phyloP scores from a whole-genome alignment of 2,113 vertebrate genomes.

The Seriola rivoliana region DNA sequence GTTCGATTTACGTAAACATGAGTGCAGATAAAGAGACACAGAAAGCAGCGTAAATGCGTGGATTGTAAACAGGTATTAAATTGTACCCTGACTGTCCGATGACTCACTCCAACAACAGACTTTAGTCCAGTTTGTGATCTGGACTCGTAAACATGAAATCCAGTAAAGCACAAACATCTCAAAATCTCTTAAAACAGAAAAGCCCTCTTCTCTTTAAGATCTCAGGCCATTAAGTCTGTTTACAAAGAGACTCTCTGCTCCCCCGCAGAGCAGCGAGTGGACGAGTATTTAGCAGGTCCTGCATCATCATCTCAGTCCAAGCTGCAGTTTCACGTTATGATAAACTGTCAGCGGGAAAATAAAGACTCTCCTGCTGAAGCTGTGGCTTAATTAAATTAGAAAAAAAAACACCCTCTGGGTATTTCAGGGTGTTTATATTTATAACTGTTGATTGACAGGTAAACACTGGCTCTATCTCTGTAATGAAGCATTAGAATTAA shows the following conservation, averaged over 20 bases:
- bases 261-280: neutral
- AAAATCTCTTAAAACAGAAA: slow-evolving; percentile 10
- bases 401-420: neutral
- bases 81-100: neutral
- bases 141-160: slow-evolving; percentile 31
- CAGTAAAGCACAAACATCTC: slow-evolving; percentile 37
- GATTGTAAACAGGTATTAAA: slow-evolving; percentile 16
- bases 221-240: neutral
- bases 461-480: slow-evolving; percentile 76
- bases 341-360: slow-evolving; percentile 23
- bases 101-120: slow-evolving; percentile 34
- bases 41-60: neutral
- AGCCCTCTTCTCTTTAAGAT: neutral
- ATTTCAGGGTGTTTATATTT: neutral
- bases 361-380: neutral
- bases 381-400: neutral
- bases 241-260: neutral
- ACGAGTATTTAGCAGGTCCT: neutral
- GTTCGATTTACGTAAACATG: neutral
- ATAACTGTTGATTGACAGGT: slow-evolving; percentile 81
- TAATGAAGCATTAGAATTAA: slow-evolving; percentile 88
- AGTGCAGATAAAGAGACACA: neutral
- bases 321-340: slow-evolving; percentile 16
- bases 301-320: neutral
- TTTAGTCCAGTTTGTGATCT: slow-evolving; percentile 28